Conservation (phyloP, 1,140 invertebrate genomes). For the Odontomachus brunneus region DNA sequence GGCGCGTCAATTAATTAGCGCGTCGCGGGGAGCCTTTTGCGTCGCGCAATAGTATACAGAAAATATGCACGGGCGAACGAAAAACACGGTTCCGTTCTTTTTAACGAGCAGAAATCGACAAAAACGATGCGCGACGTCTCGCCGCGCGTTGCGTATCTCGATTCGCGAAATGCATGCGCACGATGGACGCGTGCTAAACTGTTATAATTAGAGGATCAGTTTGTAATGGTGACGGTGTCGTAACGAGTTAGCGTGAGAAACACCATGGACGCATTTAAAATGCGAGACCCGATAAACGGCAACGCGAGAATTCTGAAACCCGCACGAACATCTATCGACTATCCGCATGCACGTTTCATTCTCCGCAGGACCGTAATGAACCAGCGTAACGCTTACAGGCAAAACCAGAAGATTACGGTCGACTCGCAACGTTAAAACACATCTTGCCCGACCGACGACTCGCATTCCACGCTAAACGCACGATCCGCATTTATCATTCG, state of each 20-base stretch:
- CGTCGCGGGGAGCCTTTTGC: neutral
- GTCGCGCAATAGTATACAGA: neutral
- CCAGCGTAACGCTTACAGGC: constrained; percentile 43
- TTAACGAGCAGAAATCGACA: constrained; percentile 25
- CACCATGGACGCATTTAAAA: too few species aligned
- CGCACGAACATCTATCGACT: too few species aligned
- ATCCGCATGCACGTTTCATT: neutral
- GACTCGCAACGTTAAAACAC: constrained; percentile 22
- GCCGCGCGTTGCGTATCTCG: too few species aligned
- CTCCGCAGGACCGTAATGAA: constrained; percentile 28
- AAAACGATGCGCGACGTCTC: constrained; percentile 4
- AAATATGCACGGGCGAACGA: neutral
- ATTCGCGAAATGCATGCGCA: too few species aligned
- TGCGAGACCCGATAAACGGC: too few species aligned
- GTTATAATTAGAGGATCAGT: too few species aligned
- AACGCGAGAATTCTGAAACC: too few species aligned
- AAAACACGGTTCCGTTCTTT: neutral
- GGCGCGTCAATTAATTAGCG: constrained; percentile 41
- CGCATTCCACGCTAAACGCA: neutral
- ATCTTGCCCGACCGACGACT: constrained; percentile 5
- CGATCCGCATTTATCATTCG: neutral
- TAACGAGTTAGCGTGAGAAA: too few species aligned
- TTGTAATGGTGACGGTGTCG: too few species aligned
- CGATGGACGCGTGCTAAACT: too few species aligned
- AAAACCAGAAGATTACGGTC: constrained; percentile 33